These are phyloP conservation scores for Acomys russatus DNA, from an alignment of 2,797 vertebrate genomes.

Conservation along the genomic window DNA sequence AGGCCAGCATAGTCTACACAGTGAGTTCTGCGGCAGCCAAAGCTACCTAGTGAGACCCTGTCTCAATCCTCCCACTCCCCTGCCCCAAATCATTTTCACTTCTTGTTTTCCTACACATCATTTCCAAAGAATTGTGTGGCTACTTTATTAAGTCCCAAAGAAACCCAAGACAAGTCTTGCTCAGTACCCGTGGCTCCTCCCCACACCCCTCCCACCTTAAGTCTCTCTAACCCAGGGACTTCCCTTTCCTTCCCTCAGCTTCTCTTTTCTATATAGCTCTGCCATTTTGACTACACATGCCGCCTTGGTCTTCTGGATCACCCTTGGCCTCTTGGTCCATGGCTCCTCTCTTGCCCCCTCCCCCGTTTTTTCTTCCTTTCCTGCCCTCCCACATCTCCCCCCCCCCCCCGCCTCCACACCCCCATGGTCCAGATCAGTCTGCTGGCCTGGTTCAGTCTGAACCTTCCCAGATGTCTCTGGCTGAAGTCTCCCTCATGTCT, in stretches of 20 bases:
- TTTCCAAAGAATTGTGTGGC: not conserved
- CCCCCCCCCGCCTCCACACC: not conserved
- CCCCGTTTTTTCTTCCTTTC: not conserved
- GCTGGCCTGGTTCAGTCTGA: not conserved
- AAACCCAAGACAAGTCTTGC: too few relatives aligned
- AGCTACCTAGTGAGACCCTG: too few relatives aligned
- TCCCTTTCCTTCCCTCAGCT: not conserved
- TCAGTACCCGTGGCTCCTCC: too few relatives aligned
- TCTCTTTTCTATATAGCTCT: not conserved
- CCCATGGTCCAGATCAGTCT: not conserved
- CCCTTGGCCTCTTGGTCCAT: not conserved
- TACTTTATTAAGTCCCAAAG: not conserved
- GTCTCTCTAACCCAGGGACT: not conserved
- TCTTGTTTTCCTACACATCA: not conserved
- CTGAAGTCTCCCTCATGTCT: not conserved
- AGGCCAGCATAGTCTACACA: too few relatives aligned
- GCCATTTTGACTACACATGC: not conserved
- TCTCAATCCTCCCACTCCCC: not conserved
- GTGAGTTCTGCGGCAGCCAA: too few relatives aligned
- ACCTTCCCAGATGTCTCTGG: not conserved
- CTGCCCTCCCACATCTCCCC: not conserved
- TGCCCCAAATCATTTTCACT: not conserved
- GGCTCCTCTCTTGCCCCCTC: not conserved
- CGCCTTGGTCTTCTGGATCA: not conserved
- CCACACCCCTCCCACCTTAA: not conserved